phyloP scores from a whole-genome alignment of 2,113 vertebrate species.

The Ariopsis seemanni region DNA sequence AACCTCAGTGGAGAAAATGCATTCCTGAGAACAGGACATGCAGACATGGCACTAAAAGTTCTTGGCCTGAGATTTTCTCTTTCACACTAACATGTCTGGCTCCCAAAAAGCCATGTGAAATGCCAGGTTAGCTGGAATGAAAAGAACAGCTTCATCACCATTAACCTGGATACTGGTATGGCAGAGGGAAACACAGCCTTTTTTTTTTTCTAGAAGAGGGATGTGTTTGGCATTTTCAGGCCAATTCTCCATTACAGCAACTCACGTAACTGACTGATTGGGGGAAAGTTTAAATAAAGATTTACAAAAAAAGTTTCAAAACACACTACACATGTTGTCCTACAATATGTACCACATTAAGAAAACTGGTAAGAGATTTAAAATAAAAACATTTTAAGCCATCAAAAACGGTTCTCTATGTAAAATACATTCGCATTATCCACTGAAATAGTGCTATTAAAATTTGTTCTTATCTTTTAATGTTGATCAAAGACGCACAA shows the following conservation, averaged over 20 bases:
- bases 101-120: conserved; percentile 13
- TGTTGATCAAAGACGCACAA: neutral
- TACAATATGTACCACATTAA: neutral
- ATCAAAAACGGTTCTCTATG: neutral
- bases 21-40: conserved; percentile 68
- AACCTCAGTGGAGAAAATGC: conserved; percentile 68
- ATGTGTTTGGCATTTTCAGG: neutral
- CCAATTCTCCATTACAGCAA: conserved; percentile 14
- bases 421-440: neutral
- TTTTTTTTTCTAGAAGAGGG: neutral
- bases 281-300: neutral
- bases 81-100: conserved; percentile 53
- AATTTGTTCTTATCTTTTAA: neutral
- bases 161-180: conserved; percentile 14
- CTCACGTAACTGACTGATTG: neutral
- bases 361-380: neutral
- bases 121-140: conserved; percentile 14
- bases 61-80: conserved; percentile 61
- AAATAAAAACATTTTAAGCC: neutral
- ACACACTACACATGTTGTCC: neutral
- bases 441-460: neutral
- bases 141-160: conserved; percentile 15
- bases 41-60: conserved; percentile 59
- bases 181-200: neutral
- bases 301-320: neutral